phyloP scores from a whole-genome alignment of 2,888 invertebrate species.

The Tiphia femorata region DNA sequence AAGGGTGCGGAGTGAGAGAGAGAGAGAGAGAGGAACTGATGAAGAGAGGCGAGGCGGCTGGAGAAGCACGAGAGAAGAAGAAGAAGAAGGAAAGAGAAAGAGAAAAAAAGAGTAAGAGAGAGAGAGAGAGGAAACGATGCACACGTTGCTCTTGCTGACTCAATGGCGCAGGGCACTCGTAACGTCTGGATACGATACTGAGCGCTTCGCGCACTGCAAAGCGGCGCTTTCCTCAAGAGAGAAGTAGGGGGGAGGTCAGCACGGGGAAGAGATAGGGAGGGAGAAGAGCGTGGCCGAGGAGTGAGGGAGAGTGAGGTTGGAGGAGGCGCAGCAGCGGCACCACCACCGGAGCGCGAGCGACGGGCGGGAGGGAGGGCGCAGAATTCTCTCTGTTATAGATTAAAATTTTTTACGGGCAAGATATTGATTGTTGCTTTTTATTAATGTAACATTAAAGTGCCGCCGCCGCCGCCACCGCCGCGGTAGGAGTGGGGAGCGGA shows the following conservation, averaged over 20 bases:
- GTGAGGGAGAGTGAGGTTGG: not conserved
- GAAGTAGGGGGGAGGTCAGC: constrained; percentile 16
- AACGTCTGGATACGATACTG: constrained; percentile 46
- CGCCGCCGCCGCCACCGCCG: constrained; percentile 36
- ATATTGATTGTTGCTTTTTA: constrained; percentile 70
- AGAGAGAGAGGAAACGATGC: too few relatives aligned
- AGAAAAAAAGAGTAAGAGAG: too few relatives aligned
- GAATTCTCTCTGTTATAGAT: constrained; percentile 63
- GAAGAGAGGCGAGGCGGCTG: too few relatives aligned
- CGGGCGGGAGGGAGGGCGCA: constrained; percentile 5
- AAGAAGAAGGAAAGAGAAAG: too few relatives aligned
- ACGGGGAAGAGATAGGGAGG: not conserved
- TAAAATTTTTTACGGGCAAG: constrained; percentile 67
- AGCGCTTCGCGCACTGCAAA: constrained; percentile 31
- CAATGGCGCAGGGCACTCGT: constrained; percentile 30
- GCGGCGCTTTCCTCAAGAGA: constrained; percentile 46
- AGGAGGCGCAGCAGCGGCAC: not conserved
- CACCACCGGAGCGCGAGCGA: not conserved
- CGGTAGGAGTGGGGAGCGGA: constrained; percentile 7
- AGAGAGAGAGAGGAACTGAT: too few relatives aligned
- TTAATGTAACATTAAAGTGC: constrained; percentile 68
- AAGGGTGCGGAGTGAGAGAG: constrained; percentile 9
- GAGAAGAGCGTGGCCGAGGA: constrained; percentile 15
- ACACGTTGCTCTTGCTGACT: too few relatives aligned
- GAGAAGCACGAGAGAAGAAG: too few relatives aligned